These are phyloP conservation scores for Henricia sp. DNA, from an alignment of 53 echinoderm and acorn worm species.

Conservation along the genomic window DNA sequence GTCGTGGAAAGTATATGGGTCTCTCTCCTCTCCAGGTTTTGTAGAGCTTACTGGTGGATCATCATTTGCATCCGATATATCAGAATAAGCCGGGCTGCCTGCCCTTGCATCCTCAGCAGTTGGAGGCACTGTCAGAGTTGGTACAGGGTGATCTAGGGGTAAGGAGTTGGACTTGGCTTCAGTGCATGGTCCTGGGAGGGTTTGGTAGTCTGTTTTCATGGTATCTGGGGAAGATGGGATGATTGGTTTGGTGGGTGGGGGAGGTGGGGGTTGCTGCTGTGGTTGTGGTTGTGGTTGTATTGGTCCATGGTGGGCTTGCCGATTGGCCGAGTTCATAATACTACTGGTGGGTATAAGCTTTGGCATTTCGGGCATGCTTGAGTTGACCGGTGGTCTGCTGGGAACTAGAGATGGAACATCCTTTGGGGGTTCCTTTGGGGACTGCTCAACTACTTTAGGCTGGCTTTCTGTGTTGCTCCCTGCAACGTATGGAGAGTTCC, in stretches of 20 bases:
- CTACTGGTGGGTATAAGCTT: conserved; percentile 95
- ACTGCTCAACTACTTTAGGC: conserved; percentile 58
- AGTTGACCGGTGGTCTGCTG: conserved; percentile 40
- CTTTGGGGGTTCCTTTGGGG: conserved; percentile 64
- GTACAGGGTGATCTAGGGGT: conserved; percentile 47
- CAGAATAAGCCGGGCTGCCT: conserved; percentile 93
- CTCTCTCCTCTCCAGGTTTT: conserved; percentile 58
- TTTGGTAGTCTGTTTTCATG: conserved; percentile 50
- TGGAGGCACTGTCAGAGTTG: conserved; percentile 20
- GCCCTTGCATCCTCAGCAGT: conserved; percentile 39
- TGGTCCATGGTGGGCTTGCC: conserved; percentile 62
- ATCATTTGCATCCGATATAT: conserved; percentile 95
- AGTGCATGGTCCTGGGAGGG: conserved; percentile 7
- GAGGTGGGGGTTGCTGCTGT: conserved; percentile 62
- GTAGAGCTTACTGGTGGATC: conserved; percentile 62
- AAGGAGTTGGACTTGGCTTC: conserved; percentile 36
- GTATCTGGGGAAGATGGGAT: conserved; percentile 60
- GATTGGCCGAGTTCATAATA: conserved; percentile 66
- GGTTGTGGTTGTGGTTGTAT: conserved; percentile 43
- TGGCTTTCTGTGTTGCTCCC: conserved; percentile 37
- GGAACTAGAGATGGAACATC: conserved; percentile 49
- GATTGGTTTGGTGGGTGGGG: conserved; percentile 57
- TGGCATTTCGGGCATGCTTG: conserved; percentile 90
- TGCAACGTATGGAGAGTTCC: conserved; percentile 63
- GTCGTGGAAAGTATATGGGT: conserved; percentile 67